A percentile compares a stretch with the other conserved stretches of the same genome.
phyloP scores from a whole-genome alignment of 2,797 vertebrate species.

The Syndactyla subalaris region DNA sequence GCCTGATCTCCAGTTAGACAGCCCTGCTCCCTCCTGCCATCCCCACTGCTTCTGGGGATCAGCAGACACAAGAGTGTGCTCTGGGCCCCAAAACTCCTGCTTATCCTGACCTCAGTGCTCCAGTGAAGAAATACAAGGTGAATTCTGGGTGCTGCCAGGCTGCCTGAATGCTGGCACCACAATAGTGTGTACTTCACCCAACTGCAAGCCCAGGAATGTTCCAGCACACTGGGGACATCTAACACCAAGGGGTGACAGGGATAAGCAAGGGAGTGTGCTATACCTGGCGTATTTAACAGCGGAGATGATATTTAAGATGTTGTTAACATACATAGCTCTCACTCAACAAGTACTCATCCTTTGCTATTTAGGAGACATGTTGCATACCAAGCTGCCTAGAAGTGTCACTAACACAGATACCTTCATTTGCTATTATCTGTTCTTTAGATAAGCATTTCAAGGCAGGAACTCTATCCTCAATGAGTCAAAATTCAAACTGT shows the following conservation, averaged over 20 bases:
- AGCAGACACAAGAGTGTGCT: neutral
- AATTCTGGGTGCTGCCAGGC: neutral
- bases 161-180: neutral
- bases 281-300: slow-evolving; percentile 2
- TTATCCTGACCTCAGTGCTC: neutral
- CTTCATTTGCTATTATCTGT: neutral
- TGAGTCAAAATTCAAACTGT: neutral
- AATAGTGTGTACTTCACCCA: fast-evolving
- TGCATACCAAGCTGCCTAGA: neutral
- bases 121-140: neutral
- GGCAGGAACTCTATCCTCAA: neutral
- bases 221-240: neutral
- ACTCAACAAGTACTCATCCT: slow-evolving; percentile 21
- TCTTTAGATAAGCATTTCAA: neutral
- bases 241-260: neutral
- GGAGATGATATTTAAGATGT: neutral
- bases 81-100: neutral
- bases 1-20: neutral
- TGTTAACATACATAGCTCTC: slow-evolving; percentile 3
- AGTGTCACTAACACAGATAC: neutral
- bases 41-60: neutral
- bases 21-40: neutral
- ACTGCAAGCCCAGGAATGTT: neutral
- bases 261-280: neutral
- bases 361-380: neutral